Evolutionary conservation across 2,888 invertebrate species (phyloP).

Genomic region (Acleris cristana): DNA sequence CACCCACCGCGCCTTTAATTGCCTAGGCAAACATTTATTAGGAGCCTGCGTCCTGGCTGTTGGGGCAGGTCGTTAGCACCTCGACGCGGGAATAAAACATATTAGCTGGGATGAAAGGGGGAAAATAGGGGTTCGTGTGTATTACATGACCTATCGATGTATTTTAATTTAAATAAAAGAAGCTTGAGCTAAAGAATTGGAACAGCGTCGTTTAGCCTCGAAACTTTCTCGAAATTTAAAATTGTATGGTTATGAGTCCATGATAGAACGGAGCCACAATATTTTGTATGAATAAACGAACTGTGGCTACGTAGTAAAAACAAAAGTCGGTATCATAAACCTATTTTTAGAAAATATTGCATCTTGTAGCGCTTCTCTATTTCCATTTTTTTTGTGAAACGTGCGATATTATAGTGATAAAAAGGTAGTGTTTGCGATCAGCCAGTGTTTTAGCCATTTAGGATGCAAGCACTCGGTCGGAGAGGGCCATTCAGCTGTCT

Average conservation of each 20-base stretch:
- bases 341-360: too few species aligned
- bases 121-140: constrained; percentile 2
- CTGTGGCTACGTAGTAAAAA: too few species aligned
- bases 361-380: too few species aligned
- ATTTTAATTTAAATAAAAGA: not conserved
- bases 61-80: constrained; percentile 54
- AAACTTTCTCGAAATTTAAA: too few species aligned
- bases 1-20: constrained; percentile 79
- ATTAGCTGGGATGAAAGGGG: constrained; percentile 21
- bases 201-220: too few species aligned
- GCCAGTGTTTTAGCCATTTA: constrained; percentile 14
- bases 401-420: too few species aligned
- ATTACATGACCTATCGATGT: not conserved
- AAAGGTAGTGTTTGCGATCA: constrained; percentile 8
- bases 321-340: too few species aligned
- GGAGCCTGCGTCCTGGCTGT: constrained; percentile 54
- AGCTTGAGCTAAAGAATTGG: too few species aligned
- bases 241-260: too few species aligned
- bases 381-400: too few species aligned
- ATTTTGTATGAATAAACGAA: too few species aligned
- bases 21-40: constrained; percentile 73
- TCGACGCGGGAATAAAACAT: constrained; percentile 27
- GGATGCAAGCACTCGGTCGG: constrained; percentile 26
- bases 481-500: constrained; percentile 13
- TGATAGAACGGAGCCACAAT: too few species aligned